phyloP scores from a whole-genome alignment of 2,797 vertebrate species.

The Schizothorax lantsangensis region DNA sequence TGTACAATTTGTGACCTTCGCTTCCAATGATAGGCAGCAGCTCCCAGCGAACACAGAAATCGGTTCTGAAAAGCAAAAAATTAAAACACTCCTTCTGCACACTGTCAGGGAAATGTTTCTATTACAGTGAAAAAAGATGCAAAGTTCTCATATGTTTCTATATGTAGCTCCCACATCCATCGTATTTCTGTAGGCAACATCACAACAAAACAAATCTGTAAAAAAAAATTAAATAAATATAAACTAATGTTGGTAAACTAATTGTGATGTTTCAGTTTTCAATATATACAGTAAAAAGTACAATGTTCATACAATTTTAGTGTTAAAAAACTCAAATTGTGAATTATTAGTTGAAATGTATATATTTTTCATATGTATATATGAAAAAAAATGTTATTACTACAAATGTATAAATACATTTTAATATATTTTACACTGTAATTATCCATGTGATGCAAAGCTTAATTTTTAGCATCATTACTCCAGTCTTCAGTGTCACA shows the following conservation, averaged over 20 bases:
- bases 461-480: neutral
- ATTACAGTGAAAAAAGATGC: neutral
- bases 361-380: too few species aligned
- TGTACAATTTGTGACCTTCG: slow-evolving; percentile 37
- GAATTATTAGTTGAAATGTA: neutral
- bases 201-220: neutral
- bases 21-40: neutral
- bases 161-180: neutral
- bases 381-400: too few species aligned
- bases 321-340: neutral
- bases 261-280: neutral
- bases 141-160: neutral
- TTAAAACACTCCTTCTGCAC: neutral
- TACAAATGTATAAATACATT: too few species aligned
- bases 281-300: neutral
- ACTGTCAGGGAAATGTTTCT: neutral
- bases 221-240: too few species aligned
- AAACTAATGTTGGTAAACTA: too few species aligned
- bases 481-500: neutral
- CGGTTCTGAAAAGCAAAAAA: neutral
- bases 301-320: neutral
- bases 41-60: slow-evolving; percentile 1
- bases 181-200: neutral
- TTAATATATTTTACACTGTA: neutral
- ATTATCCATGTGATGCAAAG: neutral